Evolutionary conservation across 2,797 vertebrate genomes (phyloP).

Genomic region (Brachyrhaphis roseni): DNA sequence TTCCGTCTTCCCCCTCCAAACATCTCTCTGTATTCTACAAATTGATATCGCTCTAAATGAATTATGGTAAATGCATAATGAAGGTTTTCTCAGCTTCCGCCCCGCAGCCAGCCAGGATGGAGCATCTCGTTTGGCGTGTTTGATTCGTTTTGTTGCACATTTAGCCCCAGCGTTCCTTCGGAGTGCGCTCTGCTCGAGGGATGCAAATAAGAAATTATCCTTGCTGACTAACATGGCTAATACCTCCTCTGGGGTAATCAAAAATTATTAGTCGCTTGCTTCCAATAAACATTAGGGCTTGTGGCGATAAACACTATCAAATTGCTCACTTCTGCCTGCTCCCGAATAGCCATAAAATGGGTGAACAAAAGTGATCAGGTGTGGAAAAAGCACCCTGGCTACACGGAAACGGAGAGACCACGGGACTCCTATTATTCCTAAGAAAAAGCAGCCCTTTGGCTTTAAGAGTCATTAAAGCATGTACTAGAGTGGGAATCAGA

Average conservation of each 20-base stretch:
- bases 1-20: slow-evolving; percentile 75
- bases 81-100: slow-evolving; percentile 80
- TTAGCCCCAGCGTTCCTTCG: slow-evolving; percentile 82
- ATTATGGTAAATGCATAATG: slow-evolving; percentile 86
- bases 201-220: slow-evolving; percentile 89
- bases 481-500: slow-evolving; percentile 81
- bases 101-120: slow-evolving; percentile 78
- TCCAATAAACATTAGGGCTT: slow-evolving; percentile 83
- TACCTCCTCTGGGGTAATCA: slow-evolving; percentile 87
- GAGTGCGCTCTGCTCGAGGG: slow-evolving; percentile 83
- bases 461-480: slow-evolving; percentile 83
- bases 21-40: slow-evolving; percentile 80
- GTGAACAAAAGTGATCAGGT: slow-evolving; percentile 79
- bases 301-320: slow-evolving; percentile 79
- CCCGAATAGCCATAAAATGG: slow-evolving; percentile 76
- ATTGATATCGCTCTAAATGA: slow-evolving; percentile 88
- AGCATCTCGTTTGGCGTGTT: slow-evolving; percentile 81
- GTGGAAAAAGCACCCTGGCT: slow-evolving; percentile 74
- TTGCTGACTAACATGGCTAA: slow-evolving; percentile 87
- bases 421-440: slow-evolving; percentile 69
- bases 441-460: slow-evolving; percentile 70
- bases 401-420: slow-evolving; percentile 63
- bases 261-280: slow-evolving; percentile 84
- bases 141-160: slow-evolving; percentile 86
- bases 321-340: slow-evolving; percentile 74